Evolutionary conservation across 2,888 invertebrate genomes (phyloP).

Genomic region (Agrotis clavis): DNA sequence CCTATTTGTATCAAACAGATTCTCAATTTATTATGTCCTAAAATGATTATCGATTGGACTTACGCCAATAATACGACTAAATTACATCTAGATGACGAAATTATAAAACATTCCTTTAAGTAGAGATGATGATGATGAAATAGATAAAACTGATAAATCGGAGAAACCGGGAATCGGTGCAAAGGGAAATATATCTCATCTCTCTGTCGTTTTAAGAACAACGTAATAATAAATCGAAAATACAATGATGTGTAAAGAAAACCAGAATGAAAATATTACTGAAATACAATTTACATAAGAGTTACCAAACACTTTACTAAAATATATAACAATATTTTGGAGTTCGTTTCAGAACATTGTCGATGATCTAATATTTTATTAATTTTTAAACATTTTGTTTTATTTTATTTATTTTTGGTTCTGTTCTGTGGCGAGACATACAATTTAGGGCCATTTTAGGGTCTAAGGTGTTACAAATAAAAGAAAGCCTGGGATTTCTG

Average conservation of each 20-base stretch:
- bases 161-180: neutral
- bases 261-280: neutral
- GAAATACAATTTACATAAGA: too few relatives aligned
- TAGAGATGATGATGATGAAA: neutral
- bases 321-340: too few relatives aligned
- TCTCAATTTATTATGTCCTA: neutral
- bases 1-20: neutral
- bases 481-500: too few relatives aligned
- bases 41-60: conserved; percentile 14
- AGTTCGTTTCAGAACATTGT: too few relatives aligned
- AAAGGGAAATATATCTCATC: neutral
- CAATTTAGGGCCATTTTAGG: too few relatives aligned
- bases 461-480: too few relatives aligned
- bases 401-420: too few relatives aligned
- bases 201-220: neutral
- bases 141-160: neutral
- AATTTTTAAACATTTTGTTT: too few relatives aligned
- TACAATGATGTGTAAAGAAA: neutral
- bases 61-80: neutral
- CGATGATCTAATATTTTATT: too few relatives aligned
- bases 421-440: too few relatives aligned
- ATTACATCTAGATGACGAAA: conserved; percentile 5
- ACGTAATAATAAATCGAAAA: too few relatives aligned
- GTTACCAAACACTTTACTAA: too few relatives aligned
- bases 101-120: neutral